Evolutionary conservation across 2,113 vertebrate genomes (phyloP).

Genomic region (Boleophthalmus pectinirostris): DNA sequence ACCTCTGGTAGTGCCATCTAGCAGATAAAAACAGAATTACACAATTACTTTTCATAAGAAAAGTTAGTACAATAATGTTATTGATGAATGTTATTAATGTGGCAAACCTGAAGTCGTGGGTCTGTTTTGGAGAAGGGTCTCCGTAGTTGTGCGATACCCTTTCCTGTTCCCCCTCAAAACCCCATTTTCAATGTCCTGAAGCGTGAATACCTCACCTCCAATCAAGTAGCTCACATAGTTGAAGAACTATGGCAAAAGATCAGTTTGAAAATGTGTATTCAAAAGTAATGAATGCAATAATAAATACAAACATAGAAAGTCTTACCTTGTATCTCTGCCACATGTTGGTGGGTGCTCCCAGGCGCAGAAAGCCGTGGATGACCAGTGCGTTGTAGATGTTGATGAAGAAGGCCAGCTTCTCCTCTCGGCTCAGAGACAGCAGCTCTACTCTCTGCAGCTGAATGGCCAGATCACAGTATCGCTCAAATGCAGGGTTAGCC

Average conservation of each 20-base stretch:
- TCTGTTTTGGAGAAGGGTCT: conserved; percentile 80
- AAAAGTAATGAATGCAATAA: neutral
- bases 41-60: neutral
- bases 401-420: conserved; percentile 84
- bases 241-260: conserved; percentile 72
- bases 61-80: too few relatives aligned
- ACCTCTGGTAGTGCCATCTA: conserved; percentile 76
- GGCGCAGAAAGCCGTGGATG: conserved; percentile 77
- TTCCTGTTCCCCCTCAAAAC: conserved; percentile 80
- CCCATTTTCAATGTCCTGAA: conserved; percentile 83
- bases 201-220: conserved; percentile 80
- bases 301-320: neutral
- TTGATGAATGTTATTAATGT: neutral
- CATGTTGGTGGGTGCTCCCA: conserved; percentile 77
- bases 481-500: conserved; percentile 65
- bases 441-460: conserved; percentile 79
- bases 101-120: conserved; percentile 75
- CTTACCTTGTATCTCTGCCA: conserved; percentile 82
- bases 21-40: conserved; percentile 19
- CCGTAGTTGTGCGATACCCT: conserved; percentile 75
- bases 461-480: conserved; percentile 75
- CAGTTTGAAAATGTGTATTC: neutral
- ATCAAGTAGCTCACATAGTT: conserved; percentile 84
- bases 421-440: conserved; percentile 72
- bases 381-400: conserved; percentile 82